Base-by-base conservation (phyloP, 2,888 invertebrate genomes). In the Hyppa rectilinea region DNA sequence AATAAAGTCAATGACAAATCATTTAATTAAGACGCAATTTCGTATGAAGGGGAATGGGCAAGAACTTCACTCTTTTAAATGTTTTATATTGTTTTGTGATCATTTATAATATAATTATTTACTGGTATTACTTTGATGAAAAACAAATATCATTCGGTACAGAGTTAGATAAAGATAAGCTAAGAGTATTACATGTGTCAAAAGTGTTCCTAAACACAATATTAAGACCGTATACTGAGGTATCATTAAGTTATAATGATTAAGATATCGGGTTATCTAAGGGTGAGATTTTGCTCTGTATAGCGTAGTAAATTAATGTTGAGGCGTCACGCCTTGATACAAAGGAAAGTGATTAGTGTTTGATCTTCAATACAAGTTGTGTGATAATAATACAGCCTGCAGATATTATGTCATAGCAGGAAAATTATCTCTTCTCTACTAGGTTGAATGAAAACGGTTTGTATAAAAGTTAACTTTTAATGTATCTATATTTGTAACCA, bases 271-370 rank as follows among this genome's bases (percentile, higher is more conserved):
- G 17, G 67, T 52, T 74, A 65, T 52, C n/a, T 58, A 47, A 47
- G 52, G 36, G 10, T 58, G 67, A 66, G 20, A 67, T 23, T 38
- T 67, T 17, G 7, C n/a, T 17, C 14, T 17, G 12, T 17, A 20
- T 10, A 64, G 20, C 9, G 29, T 65, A 26, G 14, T 49, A 26
- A 31, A 23, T 59, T 26, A 58, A 17, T 10, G 47, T 17, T 4
- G 49, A 31, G 5, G 31, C 10, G 34, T 4, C 29, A 23, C 0
- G 43, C 14, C 29, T 20, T 56, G 4, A n/a, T 23, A 58, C 40
- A 12, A 68, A 43, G 38, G 14, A 36, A 36, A 29, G 45, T 75
- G 20, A 75, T 73, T 67, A 50, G 52, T 29, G 20, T 29, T 26
- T 14, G 23, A 38, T 49, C 5, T 36, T 64, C 40, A 29, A 49